Percentiles rank a stretch among this genome's conserved stretches.
phyloP scores from a whole-genome alignment of 2,113 vertebrate genomes.

The Myotis davidii region DNA sequence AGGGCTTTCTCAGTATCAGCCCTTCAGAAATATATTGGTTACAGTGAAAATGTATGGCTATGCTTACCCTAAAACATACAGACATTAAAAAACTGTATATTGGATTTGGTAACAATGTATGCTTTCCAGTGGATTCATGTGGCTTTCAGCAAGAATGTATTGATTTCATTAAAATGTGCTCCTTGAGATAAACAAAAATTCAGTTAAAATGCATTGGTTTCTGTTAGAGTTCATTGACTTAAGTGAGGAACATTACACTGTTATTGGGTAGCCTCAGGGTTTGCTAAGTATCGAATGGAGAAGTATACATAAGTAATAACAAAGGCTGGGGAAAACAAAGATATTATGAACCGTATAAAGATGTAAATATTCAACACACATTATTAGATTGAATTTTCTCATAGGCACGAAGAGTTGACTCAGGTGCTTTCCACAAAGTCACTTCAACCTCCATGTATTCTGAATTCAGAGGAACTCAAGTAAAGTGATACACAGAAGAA shows the following conservation, averaged over 20 bases:
- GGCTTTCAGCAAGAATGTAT: constrained; percentile 88
- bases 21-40: constrained; percentile 84
- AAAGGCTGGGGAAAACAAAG: constrained; percentile 82
- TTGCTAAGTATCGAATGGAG: constrained; percentile 79
- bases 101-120: constrained; percentile 85
- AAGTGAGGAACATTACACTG: constrained; percentile 82
- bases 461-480: not conserved
- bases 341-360: constrained; percentile 75
- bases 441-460: constrained; percentile 28
- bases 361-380: constrained; percentile 78
- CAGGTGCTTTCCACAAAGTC: constrained; percentile 61
- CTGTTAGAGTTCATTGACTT: constrained; percentile 88
- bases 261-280: constrained; percentile 80
- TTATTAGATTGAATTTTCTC: constrained; percentile 77
- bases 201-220: constrained; percentile 88
- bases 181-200: constrained; percentile 89
- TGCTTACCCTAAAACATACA: constrained; percentile 85
- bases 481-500: not conserved
- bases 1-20: constrained; percentile 77
- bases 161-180: constrained; percentile 90
- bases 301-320: constrained; percentile 79
- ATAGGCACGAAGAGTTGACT: constrained; percentile 44
- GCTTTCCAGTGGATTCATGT: constrained; percentile 85
- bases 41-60: constrained; percentile 82
- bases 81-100: constrained; percentile 84